Percentiles rank a stretch among this genome's conserved stretches.
phyloP scores from a whole-genome alignment of 30 jellyfish, hydroid and myxozoan species.

The Clytia hemisphaerica region DNA sequence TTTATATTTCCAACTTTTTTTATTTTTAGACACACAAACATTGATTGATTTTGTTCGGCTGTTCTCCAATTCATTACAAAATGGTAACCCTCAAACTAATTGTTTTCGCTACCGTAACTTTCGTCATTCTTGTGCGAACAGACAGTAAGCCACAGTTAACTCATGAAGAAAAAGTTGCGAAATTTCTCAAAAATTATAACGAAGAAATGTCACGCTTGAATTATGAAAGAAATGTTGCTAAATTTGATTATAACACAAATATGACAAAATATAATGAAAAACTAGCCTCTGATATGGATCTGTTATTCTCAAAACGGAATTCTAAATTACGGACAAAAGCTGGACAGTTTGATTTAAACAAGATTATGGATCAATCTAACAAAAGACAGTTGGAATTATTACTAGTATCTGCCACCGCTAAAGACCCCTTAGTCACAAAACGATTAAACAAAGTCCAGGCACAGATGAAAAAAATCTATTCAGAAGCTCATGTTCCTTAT shows the following conservation, averaged over 20 bases:
- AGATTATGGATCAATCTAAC: constrained; percentile 10
- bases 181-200: constrained; percentile 36
- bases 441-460: constrained; percentile 30
- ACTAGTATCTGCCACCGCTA: constrained; percentile 39
- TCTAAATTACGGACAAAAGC: constrained; percentile 38
- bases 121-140: no score
- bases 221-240: constrained; percentile 25
- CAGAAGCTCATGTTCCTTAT: constrained; percentile 54
- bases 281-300: constrained; percentile 31
- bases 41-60: no score
- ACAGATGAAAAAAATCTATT: constrained; percentile 37
- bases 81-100: no score
- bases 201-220: constrained; percentile 14
- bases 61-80: no score
- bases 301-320: constrained; percentile 31
- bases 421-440: constrained; percentile 14
- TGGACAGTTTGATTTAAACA: no score
- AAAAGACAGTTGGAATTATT: constrained; percentile 45
- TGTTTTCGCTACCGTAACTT: no score
- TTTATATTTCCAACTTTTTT: no score
- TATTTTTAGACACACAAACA: no score
- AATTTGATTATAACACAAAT: constrained; percentile 51
- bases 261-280: constrained; percentile 48
- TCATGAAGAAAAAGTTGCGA: constrained; percentile 30
- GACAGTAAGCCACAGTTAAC: no score